Base-by-base conservation (phyloP, 2,888 invertebrate species). In the Melinaea marsaeus region DNA sequence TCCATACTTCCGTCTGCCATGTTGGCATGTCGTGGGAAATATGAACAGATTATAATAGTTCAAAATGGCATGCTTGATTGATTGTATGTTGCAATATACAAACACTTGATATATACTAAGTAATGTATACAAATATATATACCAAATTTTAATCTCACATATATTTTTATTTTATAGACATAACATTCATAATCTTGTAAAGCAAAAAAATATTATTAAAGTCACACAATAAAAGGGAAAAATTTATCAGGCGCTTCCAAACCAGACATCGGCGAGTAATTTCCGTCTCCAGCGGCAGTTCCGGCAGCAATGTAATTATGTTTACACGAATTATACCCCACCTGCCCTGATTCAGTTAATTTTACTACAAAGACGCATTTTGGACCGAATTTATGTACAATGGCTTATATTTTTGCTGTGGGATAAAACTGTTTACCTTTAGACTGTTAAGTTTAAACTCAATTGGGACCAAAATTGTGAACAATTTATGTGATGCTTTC, bases 1-100 rank as follows among this genome's bases (percentile, higher is more conserved):
- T 55, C 67, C 65, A 57, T 61, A 59, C 65, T 66, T 70, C 69
- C 69, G 68, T 63, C 46, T 45, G 63, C 62, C 54, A 65, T 58
- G 60, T 56, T 63, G 60, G 56, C 60, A 45, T 59, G 64, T 55
- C 55, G 65, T 57, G 60, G 61, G 56, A 33, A 58, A 61, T 47
- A 59, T 46, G 35, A 45, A 35, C 46, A 35, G 55, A 60, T 60
- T 60, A 55, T 55, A 55, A 60, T 54, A 48, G 32, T n/a, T 7
- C 5, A n/a, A 55, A 33, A 35, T 35, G 2, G 13, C 6, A 3
- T 13, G 33, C 11, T 45, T 60, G 42, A 54, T 60, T 7, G 22
- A 48, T 48, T 48, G 7, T 13, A 48, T 48, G 22, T 48, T 47
- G 5, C 48, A 13, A 48, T n/a, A 48, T 48, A 22, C 7, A 48